Conservation (phyloP, 2,113 vertebrate genomes). For the Lophius piscatorius region DNA sequence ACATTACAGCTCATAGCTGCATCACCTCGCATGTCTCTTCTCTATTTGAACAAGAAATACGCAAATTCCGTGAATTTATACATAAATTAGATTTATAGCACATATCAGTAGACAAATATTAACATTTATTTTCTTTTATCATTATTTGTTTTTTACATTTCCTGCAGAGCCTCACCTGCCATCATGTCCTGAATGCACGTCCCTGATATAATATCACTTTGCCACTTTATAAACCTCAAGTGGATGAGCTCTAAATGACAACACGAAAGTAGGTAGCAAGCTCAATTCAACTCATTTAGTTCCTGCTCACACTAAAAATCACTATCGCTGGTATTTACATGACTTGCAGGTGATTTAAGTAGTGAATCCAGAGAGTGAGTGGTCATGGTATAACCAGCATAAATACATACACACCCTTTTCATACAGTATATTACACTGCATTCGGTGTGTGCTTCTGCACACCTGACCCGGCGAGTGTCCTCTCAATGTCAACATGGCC, state of each 20-base stretch:
- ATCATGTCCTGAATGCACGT: constrained; percentile 16
- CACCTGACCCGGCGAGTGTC: constrained; percentile 61
- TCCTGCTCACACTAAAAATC: constrained; percentile 33
- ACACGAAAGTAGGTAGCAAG: constrained; percentile 44
- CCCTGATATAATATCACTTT: constrained; percentile 51
- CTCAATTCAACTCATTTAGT: constrained; percentile 49
- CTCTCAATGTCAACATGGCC: constrained; percentile 75
- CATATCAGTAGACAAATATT: too few relatives aligned
- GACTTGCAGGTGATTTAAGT: constrained; percentile 7
- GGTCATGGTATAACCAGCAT: not conserved
- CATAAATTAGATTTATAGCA: too few relatives aligned
- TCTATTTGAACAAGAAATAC: too few relatives aligned
- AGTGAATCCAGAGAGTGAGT: constrained; percentile 6
- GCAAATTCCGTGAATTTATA: too few relatives aligned
- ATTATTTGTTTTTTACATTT: too few relatives aligned
- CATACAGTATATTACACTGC: not conserved
- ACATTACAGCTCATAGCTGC: too few relatives aligned
- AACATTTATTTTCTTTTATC: too few relatives aligned
- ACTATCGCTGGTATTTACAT: constrained; percentile 33
- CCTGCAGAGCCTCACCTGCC: too few relatives aligned
- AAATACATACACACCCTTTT: constrained; percentile 16
- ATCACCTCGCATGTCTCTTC: too few relatives aligned
- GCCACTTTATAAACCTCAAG: constrained; percentile 43
- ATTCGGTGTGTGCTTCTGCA: constrained; percentile 25
- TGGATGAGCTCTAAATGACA: constrained; percentile 56